A percentile compares a stretch with the other conserved stretches of the same genome.
These are phyloP conservation scores for Ariopsis seemanni DNA, from an alignment of 2,113 vertebrate species.

Conservation along the genomic window DNA sequence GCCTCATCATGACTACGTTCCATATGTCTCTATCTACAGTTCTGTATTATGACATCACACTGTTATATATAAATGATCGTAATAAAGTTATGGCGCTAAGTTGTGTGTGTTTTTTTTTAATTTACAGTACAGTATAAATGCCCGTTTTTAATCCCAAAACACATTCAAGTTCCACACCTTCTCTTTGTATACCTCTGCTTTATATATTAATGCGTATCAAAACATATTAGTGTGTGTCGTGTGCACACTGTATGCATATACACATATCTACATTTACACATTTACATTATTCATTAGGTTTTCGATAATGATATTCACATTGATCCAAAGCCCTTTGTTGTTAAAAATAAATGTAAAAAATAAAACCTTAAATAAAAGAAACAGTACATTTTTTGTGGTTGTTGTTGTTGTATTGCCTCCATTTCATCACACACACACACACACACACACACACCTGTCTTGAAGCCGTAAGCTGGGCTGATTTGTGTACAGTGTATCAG, in stretches of 20 bases:
- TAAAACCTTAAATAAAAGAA: constrained; percentile 55
- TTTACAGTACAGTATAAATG: not conserved
- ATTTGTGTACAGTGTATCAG: constrained; percentile 39
- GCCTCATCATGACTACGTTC: not conserved
- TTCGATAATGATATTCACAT: constrained; percentile 59
- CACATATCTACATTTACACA: constrained; percentile 57
- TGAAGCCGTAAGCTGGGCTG: constrained; percentile 30
- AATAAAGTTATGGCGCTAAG: not conserved
- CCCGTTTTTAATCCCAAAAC: constrained; percentile 4
- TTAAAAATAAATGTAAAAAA: constrained; percentile 32
- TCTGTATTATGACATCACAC: not conserved
- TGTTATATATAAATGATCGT: not conserved
- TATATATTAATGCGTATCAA: constrained; percentile 50
- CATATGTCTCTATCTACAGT: not conserved
- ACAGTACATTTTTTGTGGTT: constrained; percentile 58
- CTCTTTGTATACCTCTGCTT: constrained; percentile 26
- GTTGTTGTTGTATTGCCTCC: constrained; percentile 56
- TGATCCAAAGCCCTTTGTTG: constrained; percentile 71
- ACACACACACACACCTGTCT: constrained; percentile 15
- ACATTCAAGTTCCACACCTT: constrained; percentile 34
- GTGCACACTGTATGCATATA: constrained; percentile 63
- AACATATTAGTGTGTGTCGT: constrained; percentile 54
- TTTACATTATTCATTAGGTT: constrained; percentile 69
- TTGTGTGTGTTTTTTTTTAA: too few relatives aligned
- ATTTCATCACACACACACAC: constrained; percentile 26